A percentile compares a stretch with the other conserved stretches of the same genome.
These are phyloP conservation scores for Agrochola litura DNA, from an alignment of 2,888 invertebrate genomes.

Conservation along the genomic window DNA sequence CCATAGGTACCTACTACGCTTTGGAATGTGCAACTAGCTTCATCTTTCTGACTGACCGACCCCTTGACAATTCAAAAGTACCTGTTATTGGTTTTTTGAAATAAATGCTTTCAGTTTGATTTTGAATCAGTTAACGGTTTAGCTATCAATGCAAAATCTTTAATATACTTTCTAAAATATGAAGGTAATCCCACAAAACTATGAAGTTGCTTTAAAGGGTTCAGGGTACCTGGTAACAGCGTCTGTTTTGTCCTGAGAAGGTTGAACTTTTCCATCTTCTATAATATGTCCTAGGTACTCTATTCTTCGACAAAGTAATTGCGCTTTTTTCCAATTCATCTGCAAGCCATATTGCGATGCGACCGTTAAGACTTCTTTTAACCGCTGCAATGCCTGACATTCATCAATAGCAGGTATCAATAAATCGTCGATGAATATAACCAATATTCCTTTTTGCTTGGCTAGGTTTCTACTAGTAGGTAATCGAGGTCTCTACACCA, in stretches of 20 bases:
- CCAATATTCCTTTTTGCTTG: background rate
- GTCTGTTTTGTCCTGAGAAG: slow-evolving; percentile 3
- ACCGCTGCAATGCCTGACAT: background rate
- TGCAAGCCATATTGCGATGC: slow-evolving; percentile 42
- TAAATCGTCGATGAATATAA: background rate
- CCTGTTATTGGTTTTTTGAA: too few species aligned
- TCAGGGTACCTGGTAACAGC: too few species aligned
- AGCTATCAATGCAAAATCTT: slow-evolving; percentile 56
- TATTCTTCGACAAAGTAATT: slow-evolving; percentile 4
- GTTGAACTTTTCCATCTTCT: slow-evolving; percentile 45
- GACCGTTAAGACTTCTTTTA: slow-evolving; percentile 32
- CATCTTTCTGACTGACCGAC: too few species aligned
- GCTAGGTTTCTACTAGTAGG: too few species aligned
- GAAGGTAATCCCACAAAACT: too few species aligned
- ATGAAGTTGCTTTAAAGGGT: too few species aligned
- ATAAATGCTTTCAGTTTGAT: too few species aligned
- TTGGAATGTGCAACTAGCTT: too few species aligned
- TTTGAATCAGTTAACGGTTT: slow-evolving; percentile 13
- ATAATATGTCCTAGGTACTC: slow-evolving; percentile 63
- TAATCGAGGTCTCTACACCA: too few species aligned
- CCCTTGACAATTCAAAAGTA: too few species aligned
- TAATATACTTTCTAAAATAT: too few species aligned
- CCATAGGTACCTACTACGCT: too few species aligned
- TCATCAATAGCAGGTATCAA: background rate
- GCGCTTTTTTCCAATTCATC: slow-evolving; percentile 45